phyloP scores from a whole-genome alignment of 2,888 invertebrate genomes.

The Myathropa florea region DNA sequence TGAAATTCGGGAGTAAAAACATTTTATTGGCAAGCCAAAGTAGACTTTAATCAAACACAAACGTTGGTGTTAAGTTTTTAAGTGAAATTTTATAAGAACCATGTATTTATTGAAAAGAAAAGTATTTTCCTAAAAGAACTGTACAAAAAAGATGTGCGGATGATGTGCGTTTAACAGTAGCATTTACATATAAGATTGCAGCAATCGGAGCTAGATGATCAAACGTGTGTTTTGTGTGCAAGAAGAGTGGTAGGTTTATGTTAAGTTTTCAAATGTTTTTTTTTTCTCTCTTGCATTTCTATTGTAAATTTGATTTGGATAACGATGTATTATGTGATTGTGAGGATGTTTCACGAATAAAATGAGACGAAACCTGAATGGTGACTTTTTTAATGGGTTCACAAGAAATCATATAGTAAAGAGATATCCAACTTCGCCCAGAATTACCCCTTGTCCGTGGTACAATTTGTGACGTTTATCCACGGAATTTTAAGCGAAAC shows the following conservation, averaged over 20 bases:
- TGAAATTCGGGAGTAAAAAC: conserved; percentile 10
- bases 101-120: conserved; percentile 56
- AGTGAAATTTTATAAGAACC: conserved; percentile 11
- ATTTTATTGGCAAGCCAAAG: conserved; percentile 52
- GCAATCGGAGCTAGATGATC: conserved; percentile 16
- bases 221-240: conserved; percentile 7
- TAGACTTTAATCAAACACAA: conserved; percentile 25
- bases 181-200: conserved; percentile 58
- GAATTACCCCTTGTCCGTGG: no score
- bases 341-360: conserved; percentile 43
- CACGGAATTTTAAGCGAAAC: no score
- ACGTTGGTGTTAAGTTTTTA: conserved; percentile 14
- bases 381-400: background rate
- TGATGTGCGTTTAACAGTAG: conserved; percentile 53
- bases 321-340: background rate
- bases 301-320: conserved; percentile 25
- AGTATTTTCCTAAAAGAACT: conserved; percentile 62
- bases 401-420: no score
- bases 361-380: conserved; percentile 46
- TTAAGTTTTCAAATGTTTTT: conserved; percentile 42
- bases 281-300: conserved; percentile 26
- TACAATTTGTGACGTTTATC: no score
- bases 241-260: conserved; percentile 29
- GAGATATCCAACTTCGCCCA: no score
- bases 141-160: conserved; percentile 58